Percentiles rank a stretch among this genome's conserved stretches.
Conservation (phyloP, 2,888 invertebrate species). For the Lumbricus terrestris region DNA sequence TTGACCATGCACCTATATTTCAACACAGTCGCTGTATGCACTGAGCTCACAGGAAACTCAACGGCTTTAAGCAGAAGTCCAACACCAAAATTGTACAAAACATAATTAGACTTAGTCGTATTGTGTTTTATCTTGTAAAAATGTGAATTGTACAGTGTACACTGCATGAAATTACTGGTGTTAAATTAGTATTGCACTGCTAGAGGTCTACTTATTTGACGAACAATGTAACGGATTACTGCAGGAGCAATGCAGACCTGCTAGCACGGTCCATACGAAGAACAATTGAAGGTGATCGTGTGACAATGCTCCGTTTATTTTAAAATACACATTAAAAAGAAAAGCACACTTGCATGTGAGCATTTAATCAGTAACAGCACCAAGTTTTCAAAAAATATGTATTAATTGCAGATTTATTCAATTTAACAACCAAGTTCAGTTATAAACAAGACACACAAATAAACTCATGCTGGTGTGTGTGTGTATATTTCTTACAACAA, state of each 20-base stretch:
- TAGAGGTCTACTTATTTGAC: not conserved
- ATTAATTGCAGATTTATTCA: not conserved
- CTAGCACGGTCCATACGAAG: not conserved
- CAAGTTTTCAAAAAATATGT: not conserved
- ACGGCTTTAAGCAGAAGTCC: not conserved
- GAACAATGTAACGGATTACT: not conserved
- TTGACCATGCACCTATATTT: not conserved
- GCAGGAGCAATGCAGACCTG: not conserved
- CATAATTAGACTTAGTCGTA: not conserved
- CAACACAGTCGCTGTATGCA: not conserved
- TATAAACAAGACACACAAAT: not conserved
- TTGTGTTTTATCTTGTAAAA: not conserved
- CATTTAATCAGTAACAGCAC: not conserved
- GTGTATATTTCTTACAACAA: not conserved
- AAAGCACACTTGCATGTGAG: not conserved
- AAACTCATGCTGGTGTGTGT: not conserved
- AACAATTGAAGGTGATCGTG: not conserved
- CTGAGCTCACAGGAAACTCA: not conserved
- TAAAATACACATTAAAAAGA: not conserved
- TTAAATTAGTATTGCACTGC: not conserved
- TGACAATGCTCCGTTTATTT: not conserved
- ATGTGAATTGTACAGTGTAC: not conserved
- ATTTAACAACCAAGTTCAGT: not conserved
- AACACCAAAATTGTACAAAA: not conserved
- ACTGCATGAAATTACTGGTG: not conserved